A percentile compares a stretch with the other conserved stretches of the same genome.
Evolutionary conservation across 1,140 invertebrate species (phyloP).

Genomic region (Cecropterus lyciades): DNA sequence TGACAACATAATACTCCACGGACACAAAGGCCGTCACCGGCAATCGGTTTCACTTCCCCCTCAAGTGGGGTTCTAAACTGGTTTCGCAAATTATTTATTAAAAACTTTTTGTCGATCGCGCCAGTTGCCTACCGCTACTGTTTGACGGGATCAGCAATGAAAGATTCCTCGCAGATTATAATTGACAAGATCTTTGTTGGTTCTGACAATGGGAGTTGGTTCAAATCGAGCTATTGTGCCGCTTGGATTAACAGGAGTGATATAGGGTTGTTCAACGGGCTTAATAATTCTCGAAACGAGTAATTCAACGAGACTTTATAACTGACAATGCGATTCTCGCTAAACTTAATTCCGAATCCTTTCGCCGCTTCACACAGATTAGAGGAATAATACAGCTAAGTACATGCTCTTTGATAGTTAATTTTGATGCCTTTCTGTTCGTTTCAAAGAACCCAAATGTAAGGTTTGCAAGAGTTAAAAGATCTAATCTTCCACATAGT

Average conservation of each 20-base stretch:
- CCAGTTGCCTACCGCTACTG: constrained; percentile 69
- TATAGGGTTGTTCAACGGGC: constrained; percentile 52
- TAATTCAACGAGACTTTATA: constrained; percentile 59
- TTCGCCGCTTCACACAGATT: constrained; percentile 58
- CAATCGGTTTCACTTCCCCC: constrained; percentile 78
- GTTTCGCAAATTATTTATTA: constrained; percentile 82
- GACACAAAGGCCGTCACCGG: constrained; percentile 77
- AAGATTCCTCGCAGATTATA: constrained; percentile 78
- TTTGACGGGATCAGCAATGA: constrained; percentile 69
- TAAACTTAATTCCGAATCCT: constrained; percentile 63
- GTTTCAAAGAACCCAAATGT: neutral
- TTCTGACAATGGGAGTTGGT: constrained; percentile 71
- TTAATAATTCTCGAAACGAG: constrained; percentile 65
- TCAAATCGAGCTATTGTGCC: constrained; percentile 71
- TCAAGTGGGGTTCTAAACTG: constrained; percentile 76
- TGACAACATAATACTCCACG: constrained; percentile 81
- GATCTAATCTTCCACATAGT: no score
- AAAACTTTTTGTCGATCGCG: constrained; percentile 69
- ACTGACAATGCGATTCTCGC: constrained; percentile 59
- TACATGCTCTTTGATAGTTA: constrained; percentile 37
- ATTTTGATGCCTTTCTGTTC: constrained; percentile 13
- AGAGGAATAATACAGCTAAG: constrained; percentile 50
- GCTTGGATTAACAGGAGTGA: constrained; percentile 68
- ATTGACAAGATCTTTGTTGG: constrained; percentile 82
- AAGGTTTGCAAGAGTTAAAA: neutral